phyloP scores from a whole-genome alignment of 2,888 invertebrate genomes.

The Dasypolia templi region DNA sequence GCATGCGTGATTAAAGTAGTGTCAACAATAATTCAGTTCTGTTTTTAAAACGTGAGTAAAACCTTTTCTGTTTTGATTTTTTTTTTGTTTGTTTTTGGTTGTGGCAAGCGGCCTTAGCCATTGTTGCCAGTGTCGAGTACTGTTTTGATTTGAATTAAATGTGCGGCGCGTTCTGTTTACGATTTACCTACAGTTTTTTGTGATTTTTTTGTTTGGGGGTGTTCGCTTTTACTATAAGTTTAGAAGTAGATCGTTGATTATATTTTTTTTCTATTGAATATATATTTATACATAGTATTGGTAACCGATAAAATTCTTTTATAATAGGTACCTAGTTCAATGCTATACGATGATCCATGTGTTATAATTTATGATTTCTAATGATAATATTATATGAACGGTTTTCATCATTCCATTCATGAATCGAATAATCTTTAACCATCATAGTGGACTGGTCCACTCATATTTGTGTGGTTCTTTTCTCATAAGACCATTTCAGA shows the following conservation, averaged over 20 bases:
- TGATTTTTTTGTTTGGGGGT: neutral
- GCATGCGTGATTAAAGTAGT: conserved; percentile 60
- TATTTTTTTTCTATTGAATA: neutral
- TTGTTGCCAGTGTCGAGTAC: too few species aligned
- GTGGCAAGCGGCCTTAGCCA: too few species aligned
- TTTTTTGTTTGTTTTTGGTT: too few species aligned
- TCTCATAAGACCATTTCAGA: neutral
- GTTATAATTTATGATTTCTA: neutral
- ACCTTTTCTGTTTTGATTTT: neutral
- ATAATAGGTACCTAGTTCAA: neutral
- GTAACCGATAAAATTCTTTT: neutral
- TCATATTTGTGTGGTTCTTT: too few species aligned
- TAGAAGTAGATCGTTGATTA: neutral
- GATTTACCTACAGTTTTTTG: neutral
- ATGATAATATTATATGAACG: conserved; percentile 3
- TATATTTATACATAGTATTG: too few species aligned
- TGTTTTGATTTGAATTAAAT: neutral
- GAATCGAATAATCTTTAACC: neutral
- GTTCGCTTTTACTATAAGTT: neutral
- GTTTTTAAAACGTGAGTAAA: conserved; percentile 53
- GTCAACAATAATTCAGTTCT: conserved; percentile 21
- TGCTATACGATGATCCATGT: neutral
- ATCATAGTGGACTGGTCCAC: neutral
- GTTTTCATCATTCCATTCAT: neutral
- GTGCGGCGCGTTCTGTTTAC: neutral